Percentiles rank a stretch among this genome's conserved stretches.
phyloP scores from a whole-genome alignment of 2,797 vertebrate species.

The Phoeniculus purpureus region DNA sequence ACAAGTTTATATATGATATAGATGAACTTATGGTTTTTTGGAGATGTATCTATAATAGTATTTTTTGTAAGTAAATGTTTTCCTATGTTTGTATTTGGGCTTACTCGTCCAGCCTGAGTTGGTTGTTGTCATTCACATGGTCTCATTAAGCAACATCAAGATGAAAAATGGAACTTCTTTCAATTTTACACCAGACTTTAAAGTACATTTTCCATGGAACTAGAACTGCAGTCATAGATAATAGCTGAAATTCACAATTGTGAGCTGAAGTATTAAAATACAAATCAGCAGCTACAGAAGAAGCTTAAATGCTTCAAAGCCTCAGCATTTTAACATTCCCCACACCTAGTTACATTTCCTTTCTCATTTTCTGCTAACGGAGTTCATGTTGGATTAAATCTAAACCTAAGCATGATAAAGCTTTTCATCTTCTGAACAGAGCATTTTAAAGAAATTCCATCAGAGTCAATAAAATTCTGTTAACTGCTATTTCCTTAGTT shows the following conservation, averaged over 20 bases:
- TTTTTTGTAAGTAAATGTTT: background rate
- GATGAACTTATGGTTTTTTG: background rate
- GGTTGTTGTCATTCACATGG: background rate
- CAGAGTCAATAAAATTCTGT: slow-evolving; percentile 71
- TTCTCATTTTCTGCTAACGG: slow-evolving; percentile 73
- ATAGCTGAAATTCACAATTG: slow-evolving; percentile 29
- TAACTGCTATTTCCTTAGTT: slow-evolving; percentile 72
- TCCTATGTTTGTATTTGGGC: background rate
- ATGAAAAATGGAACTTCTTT: background rate
- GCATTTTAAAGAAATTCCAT: slow-evolving; percentile 69
- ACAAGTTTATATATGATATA: background rate
- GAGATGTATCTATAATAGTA: background rate
- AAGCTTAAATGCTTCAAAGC: slow-evolving; percentile 49
- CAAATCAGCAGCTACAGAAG: slow-evolving; percentile 6
- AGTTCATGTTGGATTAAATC: slow-evolving; percentile 71
- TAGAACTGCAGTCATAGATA: slow-evolving; percentile 1
- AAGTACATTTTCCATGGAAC: slow-evolving; percentile 2
- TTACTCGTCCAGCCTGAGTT: background rate
- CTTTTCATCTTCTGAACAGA: slow-evolving; percentile 72
- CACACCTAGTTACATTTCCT: slow-evolving; percentile 55
- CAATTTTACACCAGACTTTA: background rate
- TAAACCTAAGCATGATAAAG: slow-evolving; percentile 72
- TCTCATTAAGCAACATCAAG: background rate
- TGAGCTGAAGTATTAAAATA: slow-evolving; percentile 39
- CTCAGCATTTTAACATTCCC: slow-evolving; percentile 71